Conservation (phyloP, 2,797 vertebrate species). For the Tokudaia tokunoshimensis region DNA sequence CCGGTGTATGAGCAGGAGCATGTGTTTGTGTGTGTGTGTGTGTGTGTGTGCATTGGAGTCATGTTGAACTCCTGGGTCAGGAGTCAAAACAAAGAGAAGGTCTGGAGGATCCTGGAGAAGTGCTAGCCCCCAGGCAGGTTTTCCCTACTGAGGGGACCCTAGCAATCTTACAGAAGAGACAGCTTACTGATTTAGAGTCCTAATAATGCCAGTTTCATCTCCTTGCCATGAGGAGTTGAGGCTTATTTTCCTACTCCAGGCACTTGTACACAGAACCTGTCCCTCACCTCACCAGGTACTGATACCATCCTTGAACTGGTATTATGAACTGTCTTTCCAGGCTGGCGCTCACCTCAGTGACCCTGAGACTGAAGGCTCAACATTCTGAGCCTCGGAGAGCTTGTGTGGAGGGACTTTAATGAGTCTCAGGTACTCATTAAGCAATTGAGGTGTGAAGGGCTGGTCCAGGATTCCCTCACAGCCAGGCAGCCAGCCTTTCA, state of each 20-base stretch:
- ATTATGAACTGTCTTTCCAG: not conserved
- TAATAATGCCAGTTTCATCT: not conserved
- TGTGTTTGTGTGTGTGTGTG: too few species aligned
- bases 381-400: not conserved
- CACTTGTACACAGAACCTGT: not conserved
- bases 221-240: rapidly evolving
- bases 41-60: not conserved
- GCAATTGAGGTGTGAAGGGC: not conserved
- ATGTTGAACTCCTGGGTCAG: not conserved
- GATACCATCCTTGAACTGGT: not conserved
- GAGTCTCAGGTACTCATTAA: not conserved
- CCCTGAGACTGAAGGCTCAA: not conserved
- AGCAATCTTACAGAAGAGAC: not conserved
- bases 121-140: not conserved
- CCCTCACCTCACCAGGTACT: too few species aligned
- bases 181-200: not conserved
- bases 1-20: not conserved
- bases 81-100: not conserved
- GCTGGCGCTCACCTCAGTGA: not conserved
- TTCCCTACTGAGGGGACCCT: not conserved
- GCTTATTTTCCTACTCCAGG: not conserved
- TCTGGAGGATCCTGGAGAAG: not conserved
- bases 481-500: not conserved
- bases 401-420: not conserved
- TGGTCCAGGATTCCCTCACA: not conserved